Evolutionary conservation across 2,113 vertebrate species (phyloP).

Genomic region (Hassar affinis): DNA sequence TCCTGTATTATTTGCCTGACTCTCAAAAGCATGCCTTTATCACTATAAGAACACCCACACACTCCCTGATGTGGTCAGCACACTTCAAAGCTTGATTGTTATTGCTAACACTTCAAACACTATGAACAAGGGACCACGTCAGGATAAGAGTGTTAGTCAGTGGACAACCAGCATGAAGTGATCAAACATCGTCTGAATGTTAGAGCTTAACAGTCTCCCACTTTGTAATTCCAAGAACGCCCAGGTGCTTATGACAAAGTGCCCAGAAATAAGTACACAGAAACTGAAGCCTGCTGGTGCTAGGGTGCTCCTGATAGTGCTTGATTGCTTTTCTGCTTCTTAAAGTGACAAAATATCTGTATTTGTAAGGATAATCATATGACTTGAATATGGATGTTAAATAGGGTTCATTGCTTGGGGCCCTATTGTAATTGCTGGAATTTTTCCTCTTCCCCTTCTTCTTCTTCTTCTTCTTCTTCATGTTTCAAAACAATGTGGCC

Average conservation of each 20-base stretch:
- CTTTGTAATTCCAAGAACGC: not conserved
- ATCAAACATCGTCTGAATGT: conserved; percentile 14
- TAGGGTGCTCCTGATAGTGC: not conserved
- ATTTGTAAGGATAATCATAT: not conserved
- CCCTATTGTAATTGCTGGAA: too few species aligned
- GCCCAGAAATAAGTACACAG: conserved; percentile 16
- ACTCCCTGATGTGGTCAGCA: conserved; percentile 26
- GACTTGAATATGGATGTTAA: too few species aligned
- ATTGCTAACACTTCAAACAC: conserved; percentile 16
- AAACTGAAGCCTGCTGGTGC: not conserved
- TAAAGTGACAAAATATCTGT: not conserved
- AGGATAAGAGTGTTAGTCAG: not conserved
- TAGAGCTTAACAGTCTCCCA: not conserved
- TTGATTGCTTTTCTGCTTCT: not conserved
- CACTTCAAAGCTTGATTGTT: conserved; percentile 31
- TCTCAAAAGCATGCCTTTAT: not conserved
- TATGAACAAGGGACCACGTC: not conserved
- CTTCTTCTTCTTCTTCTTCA: too few species aligned
- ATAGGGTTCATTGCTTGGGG: too few species aligned
- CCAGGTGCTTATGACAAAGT: not conserved
- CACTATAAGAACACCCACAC: conserved; percentile 24
- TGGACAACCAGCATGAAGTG: not conserved
- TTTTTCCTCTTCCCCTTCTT: too few species aligned
- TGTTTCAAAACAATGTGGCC: too few species aligned
- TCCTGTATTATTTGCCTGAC: conserved; percentile 16